Evolutionary conservation across 2,888 invertebrate species (phyloP).

Genomic region (Rotaria sp.): DNA sequence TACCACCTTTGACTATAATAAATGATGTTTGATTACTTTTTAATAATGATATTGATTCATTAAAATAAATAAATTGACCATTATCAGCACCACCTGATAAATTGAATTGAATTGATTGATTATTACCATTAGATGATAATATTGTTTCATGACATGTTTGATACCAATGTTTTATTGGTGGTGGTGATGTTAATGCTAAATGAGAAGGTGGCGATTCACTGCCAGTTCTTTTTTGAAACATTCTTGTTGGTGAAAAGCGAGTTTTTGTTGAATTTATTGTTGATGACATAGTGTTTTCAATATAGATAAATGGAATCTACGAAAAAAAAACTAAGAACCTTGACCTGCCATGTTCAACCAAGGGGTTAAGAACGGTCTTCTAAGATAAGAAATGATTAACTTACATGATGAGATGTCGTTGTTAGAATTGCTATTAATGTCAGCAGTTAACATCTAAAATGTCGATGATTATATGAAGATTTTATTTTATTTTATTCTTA

Average conservation of each 20-base stretch:
- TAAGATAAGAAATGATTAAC: not conserved
- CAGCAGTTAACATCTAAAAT: constrained; percentile 13
- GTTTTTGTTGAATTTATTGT: not conserved
- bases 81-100: constrained; percentile 34
- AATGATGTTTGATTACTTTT: not conserved
- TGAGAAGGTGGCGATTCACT: not conserved
- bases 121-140: not conserved
- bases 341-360: not conserved
- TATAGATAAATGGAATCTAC: not conserved
- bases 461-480: not conserved
- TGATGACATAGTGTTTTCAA: not conserved
- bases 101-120: not conserved
- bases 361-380: not conserved
- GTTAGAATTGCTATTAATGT: not conserved
- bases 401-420: not conserved
- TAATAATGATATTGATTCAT: constrained; percentile 8
- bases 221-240: not conserved
- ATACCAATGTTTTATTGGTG: not conserved
- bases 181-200: constrained; percentile 1
- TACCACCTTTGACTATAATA: not conserved
- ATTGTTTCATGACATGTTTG: constrained; percentile 23
- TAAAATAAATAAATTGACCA: constrained; percentile 37
- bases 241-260: constrained; percentile 14
- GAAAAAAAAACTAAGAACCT: not conserved
- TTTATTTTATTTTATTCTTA: not conserved